Evolutionary conservation across 2,888 invertebrate species (phyloP), one percentile per base, ranked within the genome.

Genomic region (Monopis laevigella): DNA sequence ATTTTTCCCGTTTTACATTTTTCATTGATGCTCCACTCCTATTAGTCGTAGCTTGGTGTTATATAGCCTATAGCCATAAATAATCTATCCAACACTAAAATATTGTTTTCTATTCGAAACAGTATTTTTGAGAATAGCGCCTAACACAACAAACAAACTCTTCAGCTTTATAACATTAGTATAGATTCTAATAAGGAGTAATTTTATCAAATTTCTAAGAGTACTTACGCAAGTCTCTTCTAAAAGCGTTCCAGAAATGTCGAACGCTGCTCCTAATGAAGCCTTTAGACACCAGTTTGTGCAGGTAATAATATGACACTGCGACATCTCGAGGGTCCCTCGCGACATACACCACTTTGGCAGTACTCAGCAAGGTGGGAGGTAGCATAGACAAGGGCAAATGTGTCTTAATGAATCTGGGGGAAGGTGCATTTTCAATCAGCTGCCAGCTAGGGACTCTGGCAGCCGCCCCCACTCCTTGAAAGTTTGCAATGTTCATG

Each of bases 321-420:
- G 84, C 82, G 0, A 87, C 86, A 55, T 91, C 91, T 50, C 89
- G 86, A 0, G 89, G 86, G 56, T 91, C 88, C 50, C 91, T 81
- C 0, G 85, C 83, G 0, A 89, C 85, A 54, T 90, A 90, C 12
- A 91, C 77, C 2, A 90, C 77, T 50, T 71, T 75, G 0, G 85
- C 85, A 68, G 62, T 67, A 49, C 65, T 62, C 8, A 74, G 47
- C 4, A 81, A 41, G 48, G 63, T 63, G 0, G 75, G 73, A 0
- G 88, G 88, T n/a, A 88, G 58, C 14, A 87, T 57, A 1, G 83
- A 71, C 40, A 83, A 72, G 0, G 88, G 87, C 27, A 88, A 62
- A 54, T 88, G 88, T 0, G 86, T 84, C 59, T 88, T 88, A 35
- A 88, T 84, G 48, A 83, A 85, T 14, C 87, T 59, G 0, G 84